Evolutionary conservation across 1,140 invertebrate species (phyloP).

Genomic region (Melanaphis sacchari): DNA sequence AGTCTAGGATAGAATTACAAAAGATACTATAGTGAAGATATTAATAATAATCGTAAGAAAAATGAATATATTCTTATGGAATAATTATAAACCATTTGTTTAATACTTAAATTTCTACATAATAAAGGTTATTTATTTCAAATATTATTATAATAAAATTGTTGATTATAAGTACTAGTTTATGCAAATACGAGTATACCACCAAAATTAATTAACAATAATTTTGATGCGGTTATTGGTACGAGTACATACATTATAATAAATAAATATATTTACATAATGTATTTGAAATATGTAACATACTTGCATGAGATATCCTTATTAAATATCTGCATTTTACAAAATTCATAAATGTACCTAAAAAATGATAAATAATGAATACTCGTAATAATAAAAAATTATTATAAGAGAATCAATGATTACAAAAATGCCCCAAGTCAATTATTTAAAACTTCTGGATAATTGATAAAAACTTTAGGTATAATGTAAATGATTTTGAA

Average conservation of each 20-base stretch:
- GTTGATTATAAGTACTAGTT: background rate
- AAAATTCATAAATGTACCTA: background rate
- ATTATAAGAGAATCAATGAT: background rate
- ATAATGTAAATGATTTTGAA: constrained; percentile 14
- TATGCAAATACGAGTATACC: no score
- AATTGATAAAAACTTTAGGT: background rate
- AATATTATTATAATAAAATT: background rate
- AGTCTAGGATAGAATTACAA: background rate
- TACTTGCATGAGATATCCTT: background rate
- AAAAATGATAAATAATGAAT: no score
- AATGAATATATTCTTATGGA: no score
- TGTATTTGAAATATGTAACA: background rate
- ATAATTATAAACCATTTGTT: no score
- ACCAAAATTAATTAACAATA: background rate
- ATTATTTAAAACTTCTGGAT: background rate
- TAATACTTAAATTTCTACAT: background rate
- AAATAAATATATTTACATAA: background rate
- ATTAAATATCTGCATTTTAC: background rate
- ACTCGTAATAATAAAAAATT: no score
- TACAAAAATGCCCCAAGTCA: background rate
- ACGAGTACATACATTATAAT: background rate
- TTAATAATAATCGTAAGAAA: no score
- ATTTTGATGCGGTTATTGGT: background rate
- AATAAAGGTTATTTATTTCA: background rate
- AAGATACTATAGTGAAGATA: background rate